Evolutionary conservation across 2,797 vertebrate genomes (phyloP), one percentile per base, ranked within the genome.

Genomic region (Enteromius anoplus): DNA sequence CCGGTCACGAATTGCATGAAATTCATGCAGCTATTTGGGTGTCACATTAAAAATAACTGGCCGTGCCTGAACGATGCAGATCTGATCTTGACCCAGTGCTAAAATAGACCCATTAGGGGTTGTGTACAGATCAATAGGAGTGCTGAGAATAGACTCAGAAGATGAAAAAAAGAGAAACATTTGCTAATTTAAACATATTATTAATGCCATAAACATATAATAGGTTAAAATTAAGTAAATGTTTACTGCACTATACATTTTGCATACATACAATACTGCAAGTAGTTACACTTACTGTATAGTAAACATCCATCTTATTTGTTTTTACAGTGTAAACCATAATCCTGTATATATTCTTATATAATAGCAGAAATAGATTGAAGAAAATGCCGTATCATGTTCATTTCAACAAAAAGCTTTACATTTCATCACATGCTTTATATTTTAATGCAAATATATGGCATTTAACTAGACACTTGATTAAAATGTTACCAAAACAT

Each of bases 221-320:
- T n/a, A 9, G 34, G 12, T 17, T 75, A 40, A 40, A 23, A 23
- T 23, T 3, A 23, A 37, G 64, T 32, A 15, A 15, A 32, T 15
- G 7, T 64, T 42, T 42, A 42, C 10, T 42, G 9, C 40, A 42
- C 7, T 42, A 42, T 42, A 42, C 9, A 17, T 47, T 29, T 26
- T 29, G 7, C 29, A 17, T 73, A 53, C 47, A 34, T 53, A 72
- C 15, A 32, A 17, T 47, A 49, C 9, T 49, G 49, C 17, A 53
- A 7, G 29, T 1, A 32, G 12, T 21, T 58, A 58, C 34, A 40
- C 12, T 23, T 58, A 23, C 6, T 58, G 32, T 40, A 75, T 40
- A 75, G 21, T 21, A 40, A 75, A 17, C 34, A 58, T 53, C 26
- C 51, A 75, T 75, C 51, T 75, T 58, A 17, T n/a, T 58, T 58